Base-by-base conservation (phyloP, 2,888 invertebrate genomes). In the Clivina fossor region DNA sequence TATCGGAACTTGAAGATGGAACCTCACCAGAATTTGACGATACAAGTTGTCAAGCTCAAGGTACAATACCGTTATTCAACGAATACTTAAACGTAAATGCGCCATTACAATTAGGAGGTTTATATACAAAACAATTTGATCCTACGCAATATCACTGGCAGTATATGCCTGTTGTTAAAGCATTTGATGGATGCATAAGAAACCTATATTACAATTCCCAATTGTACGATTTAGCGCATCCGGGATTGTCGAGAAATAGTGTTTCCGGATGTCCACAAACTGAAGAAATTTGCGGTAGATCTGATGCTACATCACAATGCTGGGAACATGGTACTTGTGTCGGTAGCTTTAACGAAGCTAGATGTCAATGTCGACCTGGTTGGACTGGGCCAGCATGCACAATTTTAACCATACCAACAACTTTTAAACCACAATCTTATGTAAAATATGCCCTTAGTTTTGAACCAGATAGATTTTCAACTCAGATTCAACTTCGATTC, bases 361-460 rank as follows among this genome's bases (percentile, higher is more conserved):
- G 88, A 58, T 99, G 99, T 72, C 90, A 92, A 65, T 99, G 99
- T 68, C 86, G 89, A 64, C 94, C 97, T 0, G 98, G 98, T 7
- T 99, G 90, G 88, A 90, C 90, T 1, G 97, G 97, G 5, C 90
- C 90, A 0, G 86, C 89, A 0, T 93, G 93, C 69, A 86, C 88
- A 65, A 82, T 88, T 37, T 85, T 88, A 46, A 94, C 93, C 0
- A 88, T 88, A 40, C 92, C 93, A 0, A 91, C 93, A 0, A 94
- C 94, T 58, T 95, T 97, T 73, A 88, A 92, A 69, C 86, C 89
- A 1, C 91, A 93, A 72, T 94, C 94, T 62, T 97, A 95, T 73
- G 93, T 97, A n/a, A 94, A 95, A 71, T 97, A 96, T 71, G 93
- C 94, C 1, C 76, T 97, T 24, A 93, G 93, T 65, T 95, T 94